Base-by-base conservation (phyloP, 35 echinoderm and acorn worm species). In the Diadema setosum region DNA sequence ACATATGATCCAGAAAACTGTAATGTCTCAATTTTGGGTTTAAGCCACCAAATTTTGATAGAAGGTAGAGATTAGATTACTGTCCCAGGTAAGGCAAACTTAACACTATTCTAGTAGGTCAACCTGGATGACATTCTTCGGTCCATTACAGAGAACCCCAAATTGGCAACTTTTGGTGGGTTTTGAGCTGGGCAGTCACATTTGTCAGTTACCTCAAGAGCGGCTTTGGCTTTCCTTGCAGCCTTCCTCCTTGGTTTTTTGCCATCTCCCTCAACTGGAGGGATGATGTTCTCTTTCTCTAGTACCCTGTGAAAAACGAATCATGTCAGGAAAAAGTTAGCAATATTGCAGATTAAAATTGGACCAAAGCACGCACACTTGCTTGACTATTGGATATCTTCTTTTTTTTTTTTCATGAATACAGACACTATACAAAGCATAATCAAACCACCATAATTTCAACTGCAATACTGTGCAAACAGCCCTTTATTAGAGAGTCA, bases 201-300 rank as follows among this genome's bases (percentile, higher is more conserved):
- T n/a, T 52, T 11, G 9, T n/a, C 9, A 52, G 9, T 43, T 43
- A 76, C 70, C 70, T 76, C 33, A 36, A 76, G 70, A 11, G 24
- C 70, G 8, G 70, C 70, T 40, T 41, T 76, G 70, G 70, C 70
- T 76, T 76, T 41, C 39, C 36, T 76, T 76, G 70, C 70, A 33
- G 70, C 70, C 43, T 76, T 76, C 39, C 70, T 76, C 70, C 8
- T 25, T 40, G 32, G 32, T 21, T 43, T 76, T 40, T 76, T 76
- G 3, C 39, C 1, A 0, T 76, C n/a, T 24, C 23, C 70, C 6
- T 7, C 18, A 42, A 17, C 70, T 23, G 4, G 12, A 40, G 39
- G 70, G 2, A 76, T 7, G 23, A 40, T 43, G 39, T 43, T 76
- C 43, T 76, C 70, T 21, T 76, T 76, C 24, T 76, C 33, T 0